These are phyloP conservation scores for Lepidotrigona ventralis DNA, from an alignment of 1,140 invertebrate genomes.

Conservation along the genomic window DNA sequence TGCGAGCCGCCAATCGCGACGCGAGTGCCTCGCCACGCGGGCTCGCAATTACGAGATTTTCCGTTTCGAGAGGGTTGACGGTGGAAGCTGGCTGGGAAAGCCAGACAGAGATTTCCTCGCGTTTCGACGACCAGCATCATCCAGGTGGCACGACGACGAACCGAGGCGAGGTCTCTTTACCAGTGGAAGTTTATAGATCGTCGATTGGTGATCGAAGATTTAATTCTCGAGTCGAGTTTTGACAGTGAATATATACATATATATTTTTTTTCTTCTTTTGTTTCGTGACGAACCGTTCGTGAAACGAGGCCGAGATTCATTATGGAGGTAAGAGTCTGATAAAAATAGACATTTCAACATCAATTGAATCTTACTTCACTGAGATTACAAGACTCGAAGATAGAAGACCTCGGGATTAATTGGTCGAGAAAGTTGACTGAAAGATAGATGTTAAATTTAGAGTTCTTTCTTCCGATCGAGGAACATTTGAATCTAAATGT, in stretches of 20 bases:
- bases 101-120: not conserved
- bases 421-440: not conserved
- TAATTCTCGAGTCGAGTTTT: not conserved
- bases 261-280: not conserved
- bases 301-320: conserved; percentile 9
- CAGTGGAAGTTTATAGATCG: not conserved
- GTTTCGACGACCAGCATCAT: not conserved
- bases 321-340: conserved; percentile 53
- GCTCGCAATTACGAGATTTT: not conserved
- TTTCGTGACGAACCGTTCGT: no score
- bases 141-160: no score
- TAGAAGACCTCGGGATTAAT: not conserved
- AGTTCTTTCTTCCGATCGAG: not conserved
- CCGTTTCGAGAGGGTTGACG: not conserved
- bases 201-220: not conserved
- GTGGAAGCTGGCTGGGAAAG: not conserved
- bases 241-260: not conserved
- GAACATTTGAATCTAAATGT: not conserved
- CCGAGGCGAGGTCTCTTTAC: no score
- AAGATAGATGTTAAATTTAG: no score
- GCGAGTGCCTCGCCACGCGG: conserved; percentile 36
- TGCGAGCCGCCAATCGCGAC: conserved; percentile 51
- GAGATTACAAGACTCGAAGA: not conserved
- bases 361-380: not conserved
- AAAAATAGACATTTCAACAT: not conserved